Conservation (phyloP, 2,797 vertebrate genomes). For the Buphagus erythrorhynchus region DNA sequence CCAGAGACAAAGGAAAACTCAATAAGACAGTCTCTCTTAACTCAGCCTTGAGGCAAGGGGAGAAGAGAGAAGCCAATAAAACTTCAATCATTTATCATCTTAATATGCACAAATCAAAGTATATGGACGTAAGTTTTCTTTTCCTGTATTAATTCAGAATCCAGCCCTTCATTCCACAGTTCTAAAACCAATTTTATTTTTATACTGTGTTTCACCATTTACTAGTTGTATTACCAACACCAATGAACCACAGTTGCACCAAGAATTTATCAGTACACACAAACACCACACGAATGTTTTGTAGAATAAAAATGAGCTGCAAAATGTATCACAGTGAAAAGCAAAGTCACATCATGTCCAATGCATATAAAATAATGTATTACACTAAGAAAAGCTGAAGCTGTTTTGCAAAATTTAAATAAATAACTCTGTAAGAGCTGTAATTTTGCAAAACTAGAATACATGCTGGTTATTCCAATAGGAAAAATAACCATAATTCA, state of each 20-base stretch:
- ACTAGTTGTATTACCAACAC: not conserved
- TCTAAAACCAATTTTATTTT: not conserved
- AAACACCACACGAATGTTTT: not conserved
- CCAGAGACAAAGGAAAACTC: slow-evolving; percentile 49
- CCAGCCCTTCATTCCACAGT: not conserved
- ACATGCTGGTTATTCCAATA: slow-evolving; percentile 77
- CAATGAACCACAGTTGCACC: not conserved
- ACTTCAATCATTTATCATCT: not conserved
- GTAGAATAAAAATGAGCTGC: not conserved
- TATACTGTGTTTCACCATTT: not conserved
- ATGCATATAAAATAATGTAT: slow-evolving; percentile 61
- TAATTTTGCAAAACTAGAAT: slow-evolving; percentile 72
- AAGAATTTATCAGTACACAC: not conserved
- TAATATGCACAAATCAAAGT: not conserved
- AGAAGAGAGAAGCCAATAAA: not conserved
- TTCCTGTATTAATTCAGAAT: not conserved
- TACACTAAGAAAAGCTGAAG: slow-evolving; percentile 39
- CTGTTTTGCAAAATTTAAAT: slow-evolving; percentile 72
- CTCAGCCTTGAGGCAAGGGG: not conserved
- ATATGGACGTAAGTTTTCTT: not conserved
- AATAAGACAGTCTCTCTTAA: not conserved
- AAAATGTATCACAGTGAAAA: slow-evolving; percentile 32
- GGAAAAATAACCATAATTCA: slow-evolving; percentile 70
- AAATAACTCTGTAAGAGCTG: not conserved
- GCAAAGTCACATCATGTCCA: slow-evolving; percentile 62